Conservation (phyloP, 1,140 invertebrate genomes). For the Zaprionus davidi region DNA sequence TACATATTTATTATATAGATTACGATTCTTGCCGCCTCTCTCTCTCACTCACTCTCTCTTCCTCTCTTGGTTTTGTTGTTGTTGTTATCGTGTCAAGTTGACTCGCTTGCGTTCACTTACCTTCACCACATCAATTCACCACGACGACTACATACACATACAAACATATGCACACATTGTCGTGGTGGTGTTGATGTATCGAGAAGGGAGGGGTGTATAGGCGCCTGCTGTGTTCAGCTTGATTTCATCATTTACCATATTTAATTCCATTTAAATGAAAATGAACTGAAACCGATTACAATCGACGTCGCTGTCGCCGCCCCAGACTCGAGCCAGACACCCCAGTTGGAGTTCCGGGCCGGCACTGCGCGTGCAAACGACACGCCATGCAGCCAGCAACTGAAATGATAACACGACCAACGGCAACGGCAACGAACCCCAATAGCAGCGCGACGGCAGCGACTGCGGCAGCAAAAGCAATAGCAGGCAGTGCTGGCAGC, state of each 20-base stretch:
- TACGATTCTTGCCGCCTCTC: conserved; percentile 59
- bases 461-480: conserved; percentile 21
- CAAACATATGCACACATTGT: conserved; percentile 14
- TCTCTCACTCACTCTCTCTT: conserved; percentile 42
- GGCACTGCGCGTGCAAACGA: conserved; percentile 42
- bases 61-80: conserved; percentile 26
- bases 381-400: conserved; percentile 67
- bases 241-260: conserved; percentile 83
- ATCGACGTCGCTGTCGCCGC: conserved; percentile 48
- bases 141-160: conserved; percentile 35
- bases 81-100: conserved; percentile 34
- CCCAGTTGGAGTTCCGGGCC: conserved; percentile 26
- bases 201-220: neutral
- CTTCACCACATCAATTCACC: conserved; percentile 77
- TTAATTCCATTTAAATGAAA: conserved; percentile 83
- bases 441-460: conserved; percentile 39
- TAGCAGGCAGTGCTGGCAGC: conserved; percentile 19
- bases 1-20: conserved; percentile 74
- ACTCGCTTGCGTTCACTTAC: conserved; percentile 67
- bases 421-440: conserved; percentile 62
- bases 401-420: conserved; percentile 70
- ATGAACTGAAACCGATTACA: conserved; percentile 82
- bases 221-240: conserved; percentile 43
- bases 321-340: conserved; percentile 60
- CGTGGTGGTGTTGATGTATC: neutral